These are phyloP conservation scores for Gymnocheta viridis DNA, from an alignment of 2,888 invertebrate species.

Conservation along the genomic window DNA sequence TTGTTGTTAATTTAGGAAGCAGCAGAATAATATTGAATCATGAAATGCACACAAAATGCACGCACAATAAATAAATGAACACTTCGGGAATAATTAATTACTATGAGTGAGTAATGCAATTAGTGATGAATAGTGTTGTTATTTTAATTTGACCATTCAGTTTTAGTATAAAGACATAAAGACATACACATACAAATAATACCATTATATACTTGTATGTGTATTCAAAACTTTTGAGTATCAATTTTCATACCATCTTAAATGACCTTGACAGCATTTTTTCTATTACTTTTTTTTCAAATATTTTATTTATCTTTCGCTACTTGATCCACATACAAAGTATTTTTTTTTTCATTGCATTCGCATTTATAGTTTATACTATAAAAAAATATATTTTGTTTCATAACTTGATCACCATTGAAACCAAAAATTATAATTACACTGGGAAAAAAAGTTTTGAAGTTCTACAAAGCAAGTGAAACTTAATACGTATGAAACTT, in stretches of 20 bases:
- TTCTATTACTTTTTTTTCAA: neutral
- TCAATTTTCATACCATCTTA: conserved; percentile 6
- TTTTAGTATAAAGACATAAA: too few relatives aligned
- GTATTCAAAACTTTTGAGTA: neutral
- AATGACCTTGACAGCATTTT: conserved; percentile 17
- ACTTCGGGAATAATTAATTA: conserved; percentile 53
- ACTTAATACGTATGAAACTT: too few relatives aligned
- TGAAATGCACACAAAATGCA: conserved; percentile 44
- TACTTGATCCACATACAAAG: conserved; percentile 23
- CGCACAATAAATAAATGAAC: conserved; percentile 7
- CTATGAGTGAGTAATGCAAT: conserved; percentile 8
- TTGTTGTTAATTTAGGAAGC: conserved; percentile 4
- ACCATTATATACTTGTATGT: too few relatives aligned
- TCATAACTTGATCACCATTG: conserved; percentile 57
- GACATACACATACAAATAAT: too few relatives aligned
- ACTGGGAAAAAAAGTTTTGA: too few relatives aligned
- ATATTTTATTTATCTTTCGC: neutral
- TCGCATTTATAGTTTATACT: conserved; percentile 1
- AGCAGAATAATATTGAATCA: conserved; percentile 13
- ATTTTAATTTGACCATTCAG: neutral
- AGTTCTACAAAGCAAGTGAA: too few relatives aligned
- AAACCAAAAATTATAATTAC: conserved; percentile 1
- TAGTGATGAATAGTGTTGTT: neutral
- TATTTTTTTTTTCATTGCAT: neutral
- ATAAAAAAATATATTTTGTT: conserved; percentile 39